These are phyloP conservation scores for Trachythela sp. DNA, from an alignment of 64 coral and sea anemone genomes.

Conservation along the genomic window DNA sequence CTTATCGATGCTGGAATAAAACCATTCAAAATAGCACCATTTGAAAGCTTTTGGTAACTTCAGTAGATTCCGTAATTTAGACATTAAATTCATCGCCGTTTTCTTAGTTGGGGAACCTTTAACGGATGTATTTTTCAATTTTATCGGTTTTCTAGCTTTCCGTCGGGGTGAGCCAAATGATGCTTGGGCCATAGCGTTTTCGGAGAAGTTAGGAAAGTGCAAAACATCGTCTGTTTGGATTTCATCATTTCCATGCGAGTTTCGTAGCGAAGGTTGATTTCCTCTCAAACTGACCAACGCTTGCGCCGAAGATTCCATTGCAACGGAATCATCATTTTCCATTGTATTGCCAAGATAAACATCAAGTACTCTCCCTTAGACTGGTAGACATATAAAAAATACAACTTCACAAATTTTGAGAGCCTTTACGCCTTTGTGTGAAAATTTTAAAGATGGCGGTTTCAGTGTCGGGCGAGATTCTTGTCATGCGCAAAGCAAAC, in stretches of 20 bases:
- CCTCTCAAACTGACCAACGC: slow-evolving; percentile 2
- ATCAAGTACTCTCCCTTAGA: background rate
- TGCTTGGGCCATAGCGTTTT: background rate
- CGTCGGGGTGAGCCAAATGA: background rate
- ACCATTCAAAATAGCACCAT: slow-evolving; percentile 99
- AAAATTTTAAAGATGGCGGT: slow-evolving; percentile 28
- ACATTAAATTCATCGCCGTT: slow-evolving; percentile 32
- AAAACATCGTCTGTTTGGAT: slow-evolving; percentile 21
- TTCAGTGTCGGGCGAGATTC: background rate
- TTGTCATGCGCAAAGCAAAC: background rate
- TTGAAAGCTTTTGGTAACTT: slow-evolving; percentile 91
- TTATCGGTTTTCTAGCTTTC: slow-evolving; percentile 22
- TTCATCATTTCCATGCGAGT: background rate
- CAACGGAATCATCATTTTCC: slow-evolving; percentile 22
- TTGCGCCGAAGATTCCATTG: slow-evolving; percentile 8
- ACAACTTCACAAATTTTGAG: background rate
- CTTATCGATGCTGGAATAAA: slow-evolving; percentile 94
- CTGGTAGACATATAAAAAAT: background rate
- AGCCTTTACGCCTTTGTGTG: background rate
- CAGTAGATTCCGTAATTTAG: slow-evolving; percentile 82
- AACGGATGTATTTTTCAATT: background rate
- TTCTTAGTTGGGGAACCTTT: slow-evolving; percentile 6
- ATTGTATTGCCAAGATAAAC: background rate
- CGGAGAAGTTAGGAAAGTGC: background rate
- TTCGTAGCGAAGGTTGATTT: slow-evolving; percentile 17